Conservation (phyloP, 2,888 invertebrate genomes). For the Adelognathus sp. region DNA sequence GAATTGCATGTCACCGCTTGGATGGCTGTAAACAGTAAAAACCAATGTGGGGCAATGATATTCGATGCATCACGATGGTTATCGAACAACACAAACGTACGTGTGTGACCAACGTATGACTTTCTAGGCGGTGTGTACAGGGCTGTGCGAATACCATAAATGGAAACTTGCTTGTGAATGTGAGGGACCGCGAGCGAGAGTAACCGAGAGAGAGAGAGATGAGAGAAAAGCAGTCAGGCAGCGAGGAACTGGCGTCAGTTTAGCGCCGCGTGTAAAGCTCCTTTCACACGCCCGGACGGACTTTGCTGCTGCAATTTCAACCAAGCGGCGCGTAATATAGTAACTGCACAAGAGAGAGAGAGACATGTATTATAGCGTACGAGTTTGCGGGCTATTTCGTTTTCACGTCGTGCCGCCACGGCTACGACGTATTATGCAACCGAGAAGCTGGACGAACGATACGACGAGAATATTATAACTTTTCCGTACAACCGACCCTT, state of each 20-base stretch:
- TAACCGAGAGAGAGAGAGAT: background rate
- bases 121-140: slow-evolving; percentile 66
- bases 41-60: slow-evolving; percentile 17
- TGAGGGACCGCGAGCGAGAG: slow-evolving; percentile 20
- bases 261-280: slow-evolving; percentile 64
- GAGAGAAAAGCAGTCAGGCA: slow-evolving; percentile 10
- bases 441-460: background rate
- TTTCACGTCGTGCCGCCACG: background rate
- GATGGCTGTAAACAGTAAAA: no score
- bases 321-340: slow-evolving; percentile 42
- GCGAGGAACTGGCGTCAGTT: slow-evolving; percentile 65
- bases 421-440: background rate
- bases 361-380: background rate
- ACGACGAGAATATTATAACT: background rate
- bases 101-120: slow-evolving; percentile 53
- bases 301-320: slow-evolving; percentile 46
- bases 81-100: slow-evolving; percentile 36
- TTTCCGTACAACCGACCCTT: background rate
- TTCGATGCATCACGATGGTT: background rate
- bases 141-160: slow-evolving; percentile 67
- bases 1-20: no score
- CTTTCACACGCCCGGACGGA: slow-evolving; percentile 68
- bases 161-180: slow-evolving; percentile 69
- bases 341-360: background rate
- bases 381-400: background rate